These are phyloP conservation scores for Chinchilla lanigera DNA, from an alignment of 2,113 vertebrate genomes.

Conservation along the genomic window DNA sequence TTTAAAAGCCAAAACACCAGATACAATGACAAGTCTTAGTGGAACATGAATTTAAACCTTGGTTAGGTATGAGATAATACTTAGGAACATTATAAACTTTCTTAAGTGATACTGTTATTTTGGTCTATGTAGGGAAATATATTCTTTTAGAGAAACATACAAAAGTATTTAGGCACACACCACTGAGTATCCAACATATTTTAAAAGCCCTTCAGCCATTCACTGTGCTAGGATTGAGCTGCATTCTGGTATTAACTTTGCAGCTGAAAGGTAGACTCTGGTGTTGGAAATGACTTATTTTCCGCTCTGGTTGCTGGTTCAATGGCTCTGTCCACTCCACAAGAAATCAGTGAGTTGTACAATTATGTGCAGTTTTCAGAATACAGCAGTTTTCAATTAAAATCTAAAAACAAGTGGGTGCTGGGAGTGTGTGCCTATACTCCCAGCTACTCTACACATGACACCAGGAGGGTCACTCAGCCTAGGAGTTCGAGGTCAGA, in stretches of 20 bases:
- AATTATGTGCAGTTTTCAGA: background rate
- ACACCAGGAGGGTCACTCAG: background rate
- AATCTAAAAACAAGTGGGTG: background rate
- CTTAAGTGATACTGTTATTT: background rate
- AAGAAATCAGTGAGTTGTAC: background rate
- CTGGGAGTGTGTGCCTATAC: background rate
- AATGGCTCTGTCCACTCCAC: background rate
- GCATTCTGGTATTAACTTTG: background rate
- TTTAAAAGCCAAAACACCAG: background rate
- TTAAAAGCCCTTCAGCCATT: background rate
- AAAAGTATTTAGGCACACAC: background rate
- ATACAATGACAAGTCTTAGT: background rate
- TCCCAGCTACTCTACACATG: background rate
- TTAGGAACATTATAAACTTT: conserved; percentile 34
- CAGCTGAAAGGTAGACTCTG: background rate
- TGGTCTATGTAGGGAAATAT: background rate
- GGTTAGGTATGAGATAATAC: background rate
- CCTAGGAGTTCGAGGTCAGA: background rate
- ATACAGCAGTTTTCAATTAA: conserved; percentile 9
- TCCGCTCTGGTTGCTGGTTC: background rate
- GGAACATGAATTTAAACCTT: conserved; percentile 8
- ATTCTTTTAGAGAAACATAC: conserved; percentile 33
- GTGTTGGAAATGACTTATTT: background rate
- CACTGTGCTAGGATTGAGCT: background rate
- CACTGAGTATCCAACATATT: background rate